Percentiles rank a stretch among this genome's conserved stretches.
phyloP scores from a whole-genome alignment of 1,140 invertebrate species.

The Platyscapa corneri region DNA sequence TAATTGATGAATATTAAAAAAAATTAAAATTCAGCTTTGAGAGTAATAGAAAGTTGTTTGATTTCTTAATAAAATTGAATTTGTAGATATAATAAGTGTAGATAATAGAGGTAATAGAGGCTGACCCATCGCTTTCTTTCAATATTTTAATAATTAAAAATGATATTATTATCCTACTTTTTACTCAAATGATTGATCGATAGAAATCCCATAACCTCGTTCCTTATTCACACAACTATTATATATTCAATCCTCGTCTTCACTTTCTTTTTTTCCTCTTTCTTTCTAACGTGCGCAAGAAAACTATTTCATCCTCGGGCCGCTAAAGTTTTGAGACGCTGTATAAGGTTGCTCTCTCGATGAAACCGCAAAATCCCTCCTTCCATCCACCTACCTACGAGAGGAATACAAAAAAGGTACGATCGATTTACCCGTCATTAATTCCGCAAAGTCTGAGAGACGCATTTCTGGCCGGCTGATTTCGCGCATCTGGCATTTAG shows the following conservation, averaged over 20 bases:
- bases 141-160: conserved; percentile 6
- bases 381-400: conserved; percentile 1
- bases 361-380: conserved; percentile 47
- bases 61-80: no score
- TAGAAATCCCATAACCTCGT: background rate
- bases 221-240: conserved; percentile 1
- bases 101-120: background rate
- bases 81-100: no score
- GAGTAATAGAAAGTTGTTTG: no score
- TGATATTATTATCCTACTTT: background rate
- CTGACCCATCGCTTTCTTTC: background rate
- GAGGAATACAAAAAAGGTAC: conserved; percentile 49
- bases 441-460: conserved; percentile 62
- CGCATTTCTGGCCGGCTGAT: conserved; percentile 69
- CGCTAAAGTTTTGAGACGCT: conserved; percentile 51
- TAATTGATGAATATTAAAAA: no score
- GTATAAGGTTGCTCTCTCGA: conserved; percentile 40
- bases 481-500: conserved; percentile 73
- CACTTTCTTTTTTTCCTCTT: conserved; percentile 12
- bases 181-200: conserved; percentile 19
- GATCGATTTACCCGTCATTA: conserved; percentile 57
- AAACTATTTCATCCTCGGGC: conserved; percentile 49
- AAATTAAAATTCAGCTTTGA: no score
- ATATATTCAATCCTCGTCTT: conserved; percentile 50
- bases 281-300: conserved; percentile 15